Evolutionary conservation across 1,140 invertebrate genomes (phyloP).

Genomic region (Euura lappo): DNA sequence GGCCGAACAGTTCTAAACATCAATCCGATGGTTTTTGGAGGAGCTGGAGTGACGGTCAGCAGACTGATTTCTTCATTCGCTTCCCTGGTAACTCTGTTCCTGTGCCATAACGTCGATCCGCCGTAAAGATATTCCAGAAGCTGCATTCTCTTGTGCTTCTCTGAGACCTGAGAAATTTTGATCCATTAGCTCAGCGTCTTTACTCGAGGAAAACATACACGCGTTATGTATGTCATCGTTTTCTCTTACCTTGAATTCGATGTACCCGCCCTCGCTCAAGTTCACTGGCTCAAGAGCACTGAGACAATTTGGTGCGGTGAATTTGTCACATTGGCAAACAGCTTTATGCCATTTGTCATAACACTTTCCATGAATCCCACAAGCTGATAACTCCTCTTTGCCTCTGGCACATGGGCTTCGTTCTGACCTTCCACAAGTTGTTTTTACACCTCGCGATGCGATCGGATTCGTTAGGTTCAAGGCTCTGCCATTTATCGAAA

Average conservation of each 20-base stretch:
- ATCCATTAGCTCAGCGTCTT: background rate
- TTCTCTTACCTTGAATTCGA: conserved; percentile 70
- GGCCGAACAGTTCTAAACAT: conserved; percentile 79
- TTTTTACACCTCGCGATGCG: conserved; percentile 71
- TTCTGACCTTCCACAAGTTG: conserved; percentile 75
- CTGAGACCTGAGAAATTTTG: conserved; percentile 64
- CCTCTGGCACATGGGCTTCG: conserved; percentile 64
- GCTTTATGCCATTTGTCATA: conserved; percentile 83
- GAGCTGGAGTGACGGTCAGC: conserved; percentile 41
- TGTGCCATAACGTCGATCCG: conserved; percentile 73
- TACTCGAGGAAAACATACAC: background rate
- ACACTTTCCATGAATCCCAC: conserved; percentile 74
- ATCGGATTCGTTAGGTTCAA: conserved; percentile 82
- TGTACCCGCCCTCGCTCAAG: conserved; percentile 75
- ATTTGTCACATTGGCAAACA: conserved; percentile 70
- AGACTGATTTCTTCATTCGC: conserved; percentile 29
- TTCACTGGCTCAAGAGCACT: conserved; percentile 80
- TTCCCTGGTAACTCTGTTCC: conserved; percentile 49
- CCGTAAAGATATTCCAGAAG: conserved; percentile 78
- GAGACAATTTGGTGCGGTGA: conserved; percentile 81
- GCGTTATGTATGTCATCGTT: background rate
- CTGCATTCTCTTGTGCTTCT: conserved; percentile 86
- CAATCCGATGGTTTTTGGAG: conserved; percentile 78
- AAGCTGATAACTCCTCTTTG: conserved; percentile 61
- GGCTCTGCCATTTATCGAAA: conserved; percentile 82